Base-by-base conservation (phyloP, 2,888 invertebrate species). In the Nomada flava region DNA sequence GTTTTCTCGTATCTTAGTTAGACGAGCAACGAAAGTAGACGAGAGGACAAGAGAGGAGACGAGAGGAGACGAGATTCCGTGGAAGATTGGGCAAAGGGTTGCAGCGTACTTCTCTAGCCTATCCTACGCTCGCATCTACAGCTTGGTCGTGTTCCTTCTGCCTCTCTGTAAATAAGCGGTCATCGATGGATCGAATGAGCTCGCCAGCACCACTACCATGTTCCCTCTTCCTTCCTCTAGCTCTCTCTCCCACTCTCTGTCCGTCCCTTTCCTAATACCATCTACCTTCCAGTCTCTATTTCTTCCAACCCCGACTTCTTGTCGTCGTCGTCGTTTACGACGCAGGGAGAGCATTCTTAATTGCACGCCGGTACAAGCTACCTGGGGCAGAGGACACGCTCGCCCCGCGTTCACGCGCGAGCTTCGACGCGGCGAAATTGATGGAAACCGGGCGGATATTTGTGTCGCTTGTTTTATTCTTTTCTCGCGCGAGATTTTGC, bases 141-240 rank as follows among this genome's bases (percentile, higher is more conserved):
- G 81, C 74, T 76, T 82, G 78, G 84, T 88, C 91, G 89, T 91
- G 91, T 92, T 92, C 88, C 84, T 83, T 88, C 89, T 91, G 90
- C 87, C 88, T 90, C 90, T 91, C 91, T 90, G 91, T 92, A 91
- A 92, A 91, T 91, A 92, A 92, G 92, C 90, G 91, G 91, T 92
- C 92, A 92, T 92, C 92, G 91, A 92, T 92, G 90, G 89, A 92
- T 90, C 91, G 89, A 81, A 76, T 79, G 80, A 78, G 78, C 72
- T 71, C 76, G 74, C 76, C 76, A 64, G 69, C 75, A 73, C 71
- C 74, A 64, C 70, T 76, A 50, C 76, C 52, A 62, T 73, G 67
- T 72, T 57, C 76, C 64, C 60, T 47, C 59, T 15, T 63, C 23
- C 67, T 59, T 57, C 52, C 20, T 36, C 36, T 36, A 7, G 36